Percentiles rank a stretch among this genome's conserved stretches.
phyloP scores from a whole-genome alignment of 2,888 invertebrate genomes.

The Scotopteryx bipunctaria region DNA sequence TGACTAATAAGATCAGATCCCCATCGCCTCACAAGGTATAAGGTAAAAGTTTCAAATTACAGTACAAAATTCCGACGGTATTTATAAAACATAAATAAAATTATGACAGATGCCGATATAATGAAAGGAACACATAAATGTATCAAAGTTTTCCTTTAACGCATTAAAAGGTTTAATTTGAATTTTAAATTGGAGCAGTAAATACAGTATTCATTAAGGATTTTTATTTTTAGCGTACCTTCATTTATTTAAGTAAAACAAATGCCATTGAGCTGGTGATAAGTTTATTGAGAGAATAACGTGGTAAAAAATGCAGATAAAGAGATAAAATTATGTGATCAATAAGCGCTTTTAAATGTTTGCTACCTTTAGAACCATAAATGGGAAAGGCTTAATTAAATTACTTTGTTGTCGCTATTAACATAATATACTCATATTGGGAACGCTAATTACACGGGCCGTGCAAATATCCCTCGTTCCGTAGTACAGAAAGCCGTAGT shows the following conservation, averaged over 20 bases:
- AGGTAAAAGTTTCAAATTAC: conserved; percentile 11
- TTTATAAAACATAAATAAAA: conserved; percentile 4
- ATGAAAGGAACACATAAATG: conserved; percentile 10
- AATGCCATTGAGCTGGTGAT: conserved; percentile 12
- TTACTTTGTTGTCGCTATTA: too few relatives aligned
- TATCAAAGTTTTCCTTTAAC: conserved; percentile 4
- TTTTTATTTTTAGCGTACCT: conserved; percentile 19
- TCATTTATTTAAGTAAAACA: conserved; percentile 14
- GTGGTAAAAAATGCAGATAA: background rate
- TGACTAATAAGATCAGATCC: conserved; percentile 39
- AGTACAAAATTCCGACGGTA: background rate
- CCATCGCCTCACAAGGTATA: conserved; percentile 11
- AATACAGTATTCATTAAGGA: conserved; percentile 21
- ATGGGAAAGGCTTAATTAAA: background rate
- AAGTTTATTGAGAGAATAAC: conserved; percentile 1
- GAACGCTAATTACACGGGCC: too few relatives aligned
- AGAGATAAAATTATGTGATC: background rate
- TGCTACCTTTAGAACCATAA: background rate
- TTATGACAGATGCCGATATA: conserved; percentile 1
- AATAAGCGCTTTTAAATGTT: background rate
- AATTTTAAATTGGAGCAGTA: conserved; percentile 20
- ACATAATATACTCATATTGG: too few relatives aligned
- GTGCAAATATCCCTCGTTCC: too few relatives aligned
- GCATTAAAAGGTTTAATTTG: conserved; percentile 19
- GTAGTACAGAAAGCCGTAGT: too few relatives aligned